Conservation (phyloP, 2,888 invertebrate genomes). For the Oegoconia quadripuncta region DNA sequence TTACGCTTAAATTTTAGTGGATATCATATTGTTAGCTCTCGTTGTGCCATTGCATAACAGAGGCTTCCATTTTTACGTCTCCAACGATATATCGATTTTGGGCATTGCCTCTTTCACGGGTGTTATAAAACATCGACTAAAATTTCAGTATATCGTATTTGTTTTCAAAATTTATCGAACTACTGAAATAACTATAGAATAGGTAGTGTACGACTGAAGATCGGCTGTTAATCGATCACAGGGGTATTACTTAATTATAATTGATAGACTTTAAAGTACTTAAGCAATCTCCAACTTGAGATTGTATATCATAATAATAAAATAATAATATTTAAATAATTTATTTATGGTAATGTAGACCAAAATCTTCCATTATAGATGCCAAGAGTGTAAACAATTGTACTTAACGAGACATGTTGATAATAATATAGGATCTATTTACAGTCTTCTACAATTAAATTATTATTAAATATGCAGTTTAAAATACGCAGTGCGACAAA, state of each 20-base stretch:
- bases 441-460: background rate
- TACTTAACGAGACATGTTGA: constrained; percentile 19
- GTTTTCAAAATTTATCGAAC: too few relatives aligned
- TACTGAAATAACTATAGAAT: too few relatives aligned
- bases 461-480: background rate
- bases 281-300: background rate
- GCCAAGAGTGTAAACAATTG: constrained; percentile 32
- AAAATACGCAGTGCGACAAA: background rate
- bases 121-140: too few relatives aligned
- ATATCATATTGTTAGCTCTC: too few relatives aligned
- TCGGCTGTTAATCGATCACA: background rate
- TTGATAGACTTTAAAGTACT: background rate
- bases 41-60: too few relatives aligned
- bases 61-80: too few relatives aligned
- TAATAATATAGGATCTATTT: background rate
- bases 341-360: constrained; percentile 21
- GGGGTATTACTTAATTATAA: background rate
- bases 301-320: background rate
- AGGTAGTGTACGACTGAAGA: too few relatives aligned
- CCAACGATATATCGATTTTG: too few relatives aligned
- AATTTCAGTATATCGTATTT: too few relatives aligned
- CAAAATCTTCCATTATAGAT: constrained; percentile 42
- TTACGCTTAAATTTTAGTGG: too few relatives aligned
- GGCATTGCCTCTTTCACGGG: too few relatives aligned
- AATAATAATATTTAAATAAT: background rate